These are phyloP conservation scores for Anhinga anhinga DNA, from an alignment of 2,113 vertebrate species.

Conservation along the genomic window DNA sequence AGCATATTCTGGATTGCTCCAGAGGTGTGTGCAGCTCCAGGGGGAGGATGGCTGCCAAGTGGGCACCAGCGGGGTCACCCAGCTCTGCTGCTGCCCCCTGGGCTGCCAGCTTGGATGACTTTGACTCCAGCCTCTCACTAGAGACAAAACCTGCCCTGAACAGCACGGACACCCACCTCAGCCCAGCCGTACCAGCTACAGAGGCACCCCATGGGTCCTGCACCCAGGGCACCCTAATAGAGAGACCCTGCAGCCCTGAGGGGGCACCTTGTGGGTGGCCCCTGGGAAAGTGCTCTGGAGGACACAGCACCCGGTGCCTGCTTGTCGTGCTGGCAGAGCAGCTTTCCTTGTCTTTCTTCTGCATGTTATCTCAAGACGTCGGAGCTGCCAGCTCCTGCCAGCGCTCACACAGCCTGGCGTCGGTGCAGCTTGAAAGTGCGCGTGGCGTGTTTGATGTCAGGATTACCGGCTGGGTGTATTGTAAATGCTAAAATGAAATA, in stretches of 20 bases:
- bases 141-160: not conserved
- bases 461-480: constrained; percentile 65
- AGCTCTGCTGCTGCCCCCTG: not conserved
- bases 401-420: constrained; percentile 13
- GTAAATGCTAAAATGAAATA: constrained; percentile 69
- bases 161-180: not conserved
- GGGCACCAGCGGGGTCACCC: not conserved
- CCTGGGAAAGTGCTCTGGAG: not conserved
- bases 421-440: constrained; percentile 24
- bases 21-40: not conserved
- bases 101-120: not conserved
- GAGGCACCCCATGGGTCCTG: not conserved
- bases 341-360: not conserved
- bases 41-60: accelerated
- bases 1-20: not conserved
- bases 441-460: constrained; percentile 67
- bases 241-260: accelerated
- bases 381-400: constrained; percentile 57
- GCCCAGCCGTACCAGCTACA: not conserved
- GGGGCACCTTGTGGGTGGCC: not conserved
- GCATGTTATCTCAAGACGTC: not conserved
- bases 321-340: not conserved
- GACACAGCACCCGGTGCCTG: accelerated
- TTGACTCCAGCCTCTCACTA: accelerated
- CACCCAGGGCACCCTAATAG: not conserved